These are phyloP conservation scores for Harpalus rufipes DNA, from an alignment of 2,888 invertebrate species.

Conservation along the genomic window DNA sequence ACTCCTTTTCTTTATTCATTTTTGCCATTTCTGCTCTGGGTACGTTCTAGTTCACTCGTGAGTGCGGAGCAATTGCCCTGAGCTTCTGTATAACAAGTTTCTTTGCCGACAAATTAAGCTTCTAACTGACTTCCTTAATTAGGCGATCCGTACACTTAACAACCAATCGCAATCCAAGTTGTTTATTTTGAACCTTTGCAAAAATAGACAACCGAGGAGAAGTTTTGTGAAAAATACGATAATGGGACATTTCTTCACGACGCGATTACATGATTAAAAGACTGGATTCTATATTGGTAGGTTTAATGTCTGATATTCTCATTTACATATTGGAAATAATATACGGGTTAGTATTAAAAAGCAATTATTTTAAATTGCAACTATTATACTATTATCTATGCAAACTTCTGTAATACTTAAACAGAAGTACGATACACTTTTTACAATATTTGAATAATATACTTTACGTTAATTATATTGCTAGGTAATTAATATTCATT, in stretches of 20 bases:
- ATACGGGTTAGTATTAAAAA: constrained; percentile 49
- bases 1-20: constrained; percentile 7
- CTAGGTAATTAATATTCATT: constrained; percentile 40
- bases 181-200: constrained; percentile 28
- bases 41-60: constrained; percentile 38
- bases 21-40: constrained; percentile 42
- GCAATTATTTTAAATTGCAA: constrained; percentile 53
- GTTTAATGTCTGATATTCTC: constrained; percentile 20
- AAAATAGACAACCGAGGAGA: constrained; percentile 1
- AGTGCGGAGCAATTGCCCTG: constrained; percentile 33
- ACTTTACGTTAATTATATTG: constrained; percentile 39
- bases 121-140: constrained; percentile 52
- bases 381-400: constrained; percentile 37
- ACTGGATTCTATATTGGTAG: constrained; percentile 27
- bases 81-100: constrained; percentile 57
- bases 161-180: constrained; percentile 31
- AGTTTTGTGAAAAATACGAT: constrained; percentile 10
- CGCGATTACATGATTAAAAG: constrained; percentile 24
- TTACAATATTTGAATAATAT: constrained; percentile 32
- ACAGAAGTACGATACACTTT: constrained; percentile 13
- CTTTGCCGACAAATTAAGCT: constrained; percentile 39
- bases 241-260: constrained; percentile 14
- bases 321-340: constrained; percentile 49
- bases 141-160: constrained; percentile 43
- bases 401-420: constrained; percentile 6